Percentiles rank a stretch among this genome's conserved stretches.
phyloP scores from a whole-genome alignment of 1,140 invertebrate genomes.

The Diprion similis region DNA sequence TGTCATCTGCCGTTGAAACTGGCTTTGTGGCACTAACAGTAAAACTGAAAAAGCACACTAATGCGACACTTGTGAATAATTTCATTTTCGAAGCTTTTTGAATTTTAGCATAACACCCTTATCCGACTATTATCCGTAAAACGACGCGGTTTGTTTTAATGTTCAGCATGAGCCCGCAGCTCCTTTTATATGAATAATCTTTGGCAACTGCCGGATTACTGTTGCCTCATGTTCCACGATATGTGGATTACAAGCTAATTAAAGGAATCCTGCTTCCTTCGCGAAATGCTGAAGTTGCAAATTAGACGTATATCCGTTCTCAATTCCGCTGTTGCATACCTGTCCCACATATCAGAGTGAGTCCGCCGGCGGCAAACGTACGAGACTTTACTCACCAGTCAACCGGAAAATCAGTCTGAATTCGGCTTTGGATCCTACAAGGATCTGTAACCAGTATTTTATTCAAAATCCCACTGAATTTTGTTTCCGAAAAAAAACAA shows the following conservation, averaged over 20 bases:
- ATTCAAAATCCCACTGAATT: too few species aligned
- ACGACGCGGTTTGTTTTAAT: background rate
- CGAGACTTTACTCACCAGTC: background rate
- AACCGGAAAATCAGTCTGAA: background rate
- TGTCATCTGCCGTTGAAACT: background rate
- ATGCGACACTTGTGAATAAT: background rate
- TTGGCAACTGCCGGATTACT: background rate
- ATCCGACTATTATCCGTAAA: background rate
- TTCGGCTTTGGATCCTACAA: background rate
- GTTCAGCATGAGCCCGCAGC: background rate
- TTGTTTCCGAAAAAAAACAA: background rate
- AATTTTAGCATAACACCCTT: background rate
- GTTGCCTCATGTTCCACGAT: background rate
- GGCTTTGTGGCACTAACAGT: background rate
- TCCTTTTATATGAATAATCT: slow-evolving; percentile 10
- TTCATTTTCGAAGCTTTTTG: background rate
- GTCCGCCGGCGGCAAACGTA: too few species aligned
- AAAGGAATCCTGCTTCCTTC: background rate
- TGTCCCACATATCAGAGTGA: background rate
- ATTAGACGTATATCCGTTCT: slow-evolving; percentile 7
- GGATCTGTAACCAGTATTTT: too few species aligned
- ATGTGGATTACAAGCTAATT: slow-evolving; percentile 10
- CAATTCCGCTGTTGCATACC: background rate
- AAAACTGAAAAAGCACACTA: background rate
- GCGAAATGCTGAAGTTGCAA: background rate